Evolutionary conservation across 2,797 vertebrate species (phyloP).

Genomic region (Phalloptychus januarius): DNA sequence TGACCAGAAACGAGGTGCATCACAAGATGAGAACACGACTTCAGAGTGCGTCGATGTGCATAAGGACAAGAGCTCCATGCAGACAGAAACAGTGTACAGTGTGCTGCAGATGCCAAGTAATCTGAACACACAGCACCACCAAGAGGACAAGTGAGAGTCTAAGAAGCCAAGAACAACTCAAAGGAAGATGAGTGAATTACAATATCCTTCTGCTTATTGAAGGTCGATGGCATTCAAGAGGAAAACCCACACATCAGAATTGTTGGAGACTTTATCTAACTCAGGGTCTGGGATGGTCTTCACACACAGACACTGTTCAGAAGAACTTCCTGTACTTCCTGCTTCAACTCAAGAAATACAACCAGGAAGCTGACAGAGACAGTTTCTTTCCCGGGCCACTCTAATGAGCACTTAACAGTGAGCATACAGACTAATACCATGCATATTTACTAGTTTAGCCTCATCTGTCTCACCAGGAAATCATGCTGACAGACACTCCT

Average conservation of each 20-base stretch:
- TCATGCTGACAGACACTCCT: too few relatives aligned
- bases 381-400: too few relatives aligned
- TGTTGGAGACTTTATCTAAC: not conserved
- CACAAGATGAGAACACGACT: rapidly evolving
- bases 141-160: not conserved
- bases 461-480: too few relatives aligned
- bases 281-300: not conserved
- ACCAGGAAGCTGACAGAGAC: too few relatives aligned
- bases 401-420: too few relatives aligned
- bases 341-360: too few relatives aligned
- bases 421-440: too few relatives aligned
- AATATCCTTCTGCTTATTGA: not conserved
- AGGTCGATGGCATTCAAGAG: not conserved
- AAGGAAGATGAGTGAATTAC: not conserved
- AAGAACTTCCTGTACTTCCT: too few relatives aligned
- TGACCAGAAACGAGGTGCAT: not conserved
- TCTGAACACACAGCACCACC: conserved; percentile 21
- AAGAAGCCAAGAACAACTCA: not conserved
- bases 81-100: conserved; percentile 43
- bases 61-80: rapidly evolving
- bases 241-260: not conserved
- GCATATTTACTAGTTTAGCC: too few relatives aligned
- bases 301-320: too few relatives aligned
- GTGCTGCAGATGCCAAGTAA: conserved; percentile 31
- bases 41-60: not conserved